Evolutionary conservation across 2,888 invertebrate genomes (phyloP).

Genomic region (Lissocephala sabroskyi): DNA sequence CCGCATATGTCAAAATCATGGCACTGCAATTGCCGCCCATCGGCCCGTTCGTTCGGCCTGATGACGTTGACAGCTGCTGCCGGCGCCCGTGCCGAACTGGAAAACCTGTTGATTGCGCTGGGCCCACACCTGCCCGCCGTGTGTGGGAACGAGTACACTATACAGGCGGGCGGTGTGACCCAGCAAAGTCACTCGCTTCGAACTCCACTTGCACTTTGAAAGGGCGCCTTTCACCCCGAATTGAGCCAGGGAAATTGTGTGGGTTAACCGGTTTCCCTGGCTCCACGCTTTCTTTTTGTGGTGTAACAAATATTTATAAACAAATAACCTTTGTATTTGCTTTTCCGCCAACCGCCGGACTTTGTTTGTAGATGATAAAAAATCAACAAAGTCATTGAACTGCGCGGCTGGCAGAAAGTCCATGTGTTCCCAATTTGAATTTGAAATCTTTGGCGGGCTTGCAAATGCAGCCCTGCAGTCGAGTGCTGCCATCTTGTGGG

Average conservation of each 20-base stretch:
- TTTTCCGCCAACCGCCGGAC: background rate
- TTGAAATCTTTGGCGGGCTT: background rate
- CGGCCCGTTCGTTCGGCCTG: constrained; percentile 6
- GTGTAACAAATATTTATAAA: too few species aligned
- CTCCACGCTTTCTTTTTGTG: too few species aligned
- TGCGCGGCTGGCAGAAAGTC: background rate
- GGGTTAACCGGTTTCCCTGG: too few species aligned
- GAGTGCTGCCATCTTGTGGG: constrained; percentile 25
- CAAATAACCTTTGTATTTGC: background rate
- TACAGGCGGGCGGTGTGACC: background rate
- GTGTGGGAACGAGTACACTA: constrained; percentile 22
- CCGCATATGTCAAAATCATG: constrained; percentile 1
- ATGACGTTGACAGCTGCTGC: constrained; percentile 29
- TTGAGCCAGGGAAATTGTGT: too few species aligned
- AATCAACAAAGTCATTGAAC: constrained; percentile 28
- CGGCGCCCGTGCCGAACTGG: constrained; percentile 13
- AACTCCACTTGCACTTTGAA: background rate
- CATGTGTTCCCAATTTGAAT: too few species aligned
- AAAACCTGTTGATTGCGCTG: constrained; percentile 47
- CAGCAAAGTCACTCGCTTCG: background rate
- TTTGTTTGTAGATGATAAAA: background rate
- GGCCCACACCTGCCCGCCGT: constrained; percentile 20
- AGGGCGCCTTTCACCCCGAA: constrained; percentile 6
- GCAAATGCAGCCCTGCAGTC: constrained; percentile 17
- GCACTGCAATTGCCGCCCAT: background rate